A percentile compares a stretch with the other conserved stretches of the same genome.
phyloP scores from a whole-genome alignment of 2,888 invertebrate species.

The Helleia helle region DNA sequence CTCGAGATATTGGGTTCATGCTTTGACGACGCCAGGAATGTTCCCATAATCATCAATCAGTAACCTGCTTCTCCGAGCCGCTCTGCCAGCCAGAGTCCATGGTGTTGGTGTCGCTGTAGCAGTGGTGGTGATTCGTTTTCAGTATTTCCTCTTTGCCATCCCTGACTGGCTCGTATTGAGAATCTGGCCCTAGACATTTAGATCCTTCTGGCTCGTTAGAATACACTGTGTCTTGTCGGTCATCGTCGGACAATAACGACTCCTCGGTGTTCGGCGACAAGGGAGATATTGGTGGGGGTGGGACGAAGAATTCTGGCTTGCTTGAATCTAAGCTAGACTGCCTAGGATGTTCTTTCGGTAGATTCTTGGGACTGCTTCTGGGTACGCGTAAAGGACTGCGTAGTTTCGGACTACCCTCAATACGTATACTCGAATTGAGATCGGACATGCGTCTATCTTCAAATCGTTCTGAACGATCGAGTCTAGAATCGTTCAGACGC shows the following conservation, averaged over 20 bases:
- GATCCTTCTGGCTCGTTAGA: conserved; percentile 50
- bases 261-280: conserved; percentile 61
- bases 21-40: too few relatives aligned
- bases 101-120: conserved; percentile 74
- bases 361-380: conserved; percentile 40
- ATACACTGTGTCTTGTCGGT: conserved; percentile 38
- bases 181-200: conserved; percentile 54
- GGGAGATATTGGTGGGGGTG: conserved; percentile 43
- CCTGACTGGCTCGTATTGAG: conserved; percentile 56
- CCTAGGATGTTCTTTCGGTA: conserved; percentile 40
- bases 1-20: too few relatives aligned
- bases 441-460: conserved; percentile 42
- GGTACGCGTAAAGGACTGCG: conserved; percentile 47
- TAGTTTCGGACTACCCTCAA: conserved; percentile 54
- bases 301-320: conserved; percentile 38
- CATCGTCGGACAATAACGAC: conserved; percentile 49
- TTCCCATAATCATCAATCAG: conserved; percentile 41
- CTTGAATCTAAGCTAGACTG: conserved; percentile 44
- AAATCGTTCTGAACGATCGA: conserved; percentile 31
- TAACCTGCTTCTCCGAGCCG: conserved; percentile 76
- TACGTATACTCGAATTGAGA: conserved; percentile 48
- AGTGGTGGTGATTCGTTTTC: conserved; percentile 64
- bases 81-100: conserved; percentile 82
- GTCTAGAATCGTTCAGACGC: conserved; percentile 28
- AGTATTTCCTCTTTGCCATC: conserved; percentile 53